phyloP scores from a whole-genome alignment of 2,113 vertebrate species.

The Mustelus asterias region DNA sequence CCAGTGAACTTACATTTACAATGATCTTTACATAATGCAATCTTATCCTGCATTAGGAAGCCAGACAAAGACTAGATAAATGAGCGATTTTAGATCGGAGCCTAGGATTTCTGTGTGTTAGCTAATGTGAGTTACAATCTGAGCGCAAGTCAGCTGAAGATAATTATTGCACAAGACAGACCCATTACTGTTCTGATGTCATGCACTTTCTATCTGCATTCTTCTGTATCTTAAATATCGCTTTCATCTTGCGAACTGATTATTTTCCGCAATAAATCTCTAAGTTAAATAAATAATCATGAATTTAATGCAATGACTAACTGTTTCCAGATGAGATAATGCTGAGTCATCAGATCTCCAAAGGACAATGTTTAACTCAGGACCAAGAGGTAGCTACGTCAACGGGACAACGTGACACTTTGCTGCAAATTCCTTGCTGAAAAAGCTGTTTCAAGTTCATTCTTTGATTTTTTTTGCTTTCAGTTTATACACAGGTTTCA shows the following conservation, averaged over 20 bases:
- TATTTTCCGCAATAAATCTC: neutral
- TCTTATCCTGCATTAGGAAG: neutral
- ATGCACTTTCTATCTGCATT: neutral
- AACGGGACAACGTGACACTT: neutral
- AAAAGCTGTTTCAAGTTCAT: neutral
- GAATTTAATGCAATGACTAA: neutral
- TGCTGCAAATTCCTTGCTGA: neutral
- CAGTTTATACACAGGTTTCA: neutral
- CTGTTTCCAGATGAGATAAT: neutral
- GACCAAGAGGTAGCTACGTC: neutral
- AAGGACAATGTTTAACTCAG: neutral
- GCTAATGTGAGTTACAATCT: neutral
- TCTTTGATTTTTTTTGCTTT: neutral
- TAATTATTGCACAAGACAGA: neutral
- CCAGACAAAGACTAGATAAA: neutral
- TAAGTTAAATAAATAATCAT: neutral
- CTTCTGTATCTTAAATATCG: neutral
- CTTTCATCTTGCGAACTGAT: constrained; percentile 16
- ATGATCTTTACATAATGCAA: neutral
- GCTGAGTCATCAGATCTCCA: neutral
- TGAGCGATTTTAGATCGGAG: too few species aligned
- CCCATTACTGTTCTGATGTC: neutral
- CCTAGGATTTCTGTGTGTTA: neutral
- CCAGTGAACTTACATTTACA: neutral
- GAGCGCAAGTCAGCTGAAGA: neutral